Evolutionary conservation across 2,113 vertebrate species (phyloP).

Genomic region (Chamaea fasciata): DNA sequence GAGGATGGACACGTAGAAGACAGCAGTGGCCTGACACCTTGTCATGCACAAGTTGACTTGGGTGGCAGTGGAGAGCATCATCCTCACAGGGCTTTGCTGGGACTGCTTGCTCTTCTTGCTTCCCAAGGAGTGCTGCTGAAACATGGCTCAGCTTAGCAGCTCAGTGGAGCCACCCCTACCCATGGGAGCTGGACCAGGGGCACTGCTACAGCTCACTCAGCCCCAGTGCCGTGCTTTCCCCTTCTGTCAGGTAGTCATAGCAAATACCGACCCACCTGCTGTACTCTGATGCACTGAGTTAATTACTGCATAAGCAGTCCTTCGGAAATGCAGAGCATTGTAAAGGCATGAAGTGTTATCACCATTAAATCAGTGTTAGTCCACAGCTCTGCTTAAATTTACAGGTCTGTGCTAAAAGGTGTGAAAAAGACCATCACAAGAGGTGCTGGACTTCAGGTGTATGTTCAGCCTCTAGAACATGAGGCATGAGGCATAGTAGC

Average conservation of each 20-base stretch:
- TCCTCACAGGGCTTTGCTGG: neutral
- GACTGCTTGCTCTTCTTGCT: neutral
- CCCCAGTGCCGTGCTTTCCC: neutral
- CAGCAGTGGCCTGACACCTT: neutral
- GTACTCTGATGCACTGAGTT: neutral
- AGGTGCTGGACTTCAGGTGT: accelerated
- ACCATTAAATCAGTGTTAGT: neutral
- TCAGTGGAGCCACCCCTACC: accelerated
- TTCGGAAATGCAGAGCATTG: neutral
- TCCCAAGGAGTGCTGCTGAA: neutral
- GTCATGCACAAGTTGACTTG: neutral
- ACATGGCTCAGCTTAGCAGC: accelerated
- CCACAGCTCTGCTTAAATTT: neutral
- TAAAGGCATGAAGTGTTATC: neutral
- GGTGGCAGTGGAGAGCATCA: neutral
- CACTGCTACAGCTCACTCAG: neutral
- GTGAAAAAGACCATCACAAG: neutral
- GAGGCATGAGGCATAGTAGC: accelerated
- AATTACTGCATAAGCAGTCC: neutral
- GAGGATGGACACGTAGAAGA: neutral
- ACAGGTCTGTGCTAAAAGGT: neutral
- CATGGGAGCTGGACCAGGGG: accelerated
- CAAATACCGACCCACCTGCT: neutral
- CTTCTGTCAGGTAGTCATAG: neutral
- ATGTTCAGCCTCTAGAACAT: accelerated